These are phyloP conservation scores for Acipenser ruthenus DNA, from an alignment of 2,797 vertebrate genomes.

Conservation along the genomic window DNA sequence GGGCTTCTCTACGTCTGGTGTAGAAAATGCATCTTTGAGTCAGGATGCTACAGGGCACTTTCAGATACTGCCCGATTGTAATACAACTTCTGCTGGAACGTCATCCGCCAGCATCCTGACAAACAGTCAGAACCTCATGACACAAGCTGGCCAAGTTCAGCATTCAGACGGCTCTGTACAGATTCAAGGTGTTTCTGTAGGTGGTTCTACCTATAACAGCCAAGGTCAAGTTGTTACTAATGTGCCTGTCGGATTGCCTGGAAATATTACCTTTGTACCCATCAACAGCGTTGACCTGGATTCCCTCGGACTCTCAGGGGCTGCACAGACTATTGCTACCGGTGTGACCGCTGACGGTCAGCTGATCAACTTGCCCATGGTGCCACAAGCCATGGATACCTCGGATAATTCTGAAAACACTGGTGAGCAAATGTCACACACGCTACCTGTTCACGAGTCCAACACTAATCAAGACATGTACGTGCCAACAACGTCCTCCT, in stretches of 20 bases:
- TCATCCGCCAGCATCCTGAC: conserved; percentile 75
- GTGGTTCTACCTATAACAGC: conserved; percentile 85
- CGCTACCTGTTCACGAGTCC: conserved; percentile 69
- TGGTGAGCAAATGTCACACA: conserved; percentile 78
- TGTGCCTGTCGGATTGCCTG: conserved; percentile 90
- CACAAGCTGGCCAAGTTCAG: conserved; percentile 84
- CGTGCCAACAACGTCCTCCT: conserved; percentile 89
- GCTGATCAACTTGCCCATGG: conserved; percentile 66
- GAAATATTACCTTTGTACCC: conserved; percentile 98
- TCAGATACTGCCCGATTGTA: conserved; percentile 89
- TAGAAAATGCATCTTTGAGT: conserved; percentile 80
- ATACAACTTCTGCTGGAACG: conserved; percentile 76
- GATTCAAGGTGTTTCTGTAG: conserved; percentile 90
- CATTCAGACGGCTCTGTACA: conserved; percentile 37
- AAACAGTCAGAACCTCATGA: conserved; percentile 85
- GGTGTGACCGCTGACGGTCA: conserved; percentile 95
- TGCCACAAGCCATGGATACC: conserved; percentile 75
- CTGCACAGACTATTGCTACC: conserved; percentile 94
- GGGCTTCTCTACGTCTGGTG: conserved; percentile 79
- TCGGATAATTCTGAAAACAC: conserved; percentile 82
- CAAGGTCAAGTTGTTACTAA: conserved; percentile 96
- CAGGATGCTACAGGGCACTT: conserved; percentile 89
- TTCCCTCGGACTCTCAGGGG: conserved; percentile 86
- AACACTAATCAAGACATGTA: conserved; percentile 84
- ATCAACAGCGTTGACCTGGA: conserved; percentile 97